Percentiles rank a stretch among this genome's conserved stretches.
These are phyloP conservation scores for Antechinus flavipes DNA, from an alignment of 2,113 vertebrate species.

Conservation along the genomic window DNA sequence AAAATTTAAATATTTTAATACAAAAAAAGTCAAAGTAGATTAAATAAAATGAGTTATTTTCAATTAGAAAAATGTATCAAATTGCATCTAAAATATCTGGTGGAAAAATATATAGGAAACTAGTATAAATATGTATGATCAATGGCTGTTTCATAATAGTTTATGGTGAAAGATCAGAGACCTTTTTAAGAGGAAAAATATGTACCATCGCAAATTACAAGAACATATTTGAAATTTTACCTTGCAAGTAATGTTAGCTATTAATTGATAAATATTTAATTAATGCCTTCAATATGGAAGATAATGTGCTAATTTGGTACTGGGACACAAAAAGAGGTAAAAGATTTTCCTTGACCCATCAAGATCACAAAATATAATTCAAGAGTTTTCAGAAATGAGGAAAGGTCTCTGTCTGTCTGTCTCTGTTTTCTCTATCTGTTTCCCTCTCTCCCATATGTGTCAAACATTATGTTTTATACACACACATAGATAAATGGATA, in stretches of 20 bases:
- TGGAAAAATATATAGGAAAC: background rate
- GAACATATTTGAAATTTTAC: background rate
- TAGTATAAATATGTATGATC: background rate
- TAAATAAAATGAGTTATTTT: background rate
- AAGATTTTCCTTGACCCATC: background rate
- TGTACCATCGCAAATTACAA: background rate
- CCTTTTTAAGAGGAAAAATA: background rate
- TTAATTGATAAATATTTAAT: background rate
- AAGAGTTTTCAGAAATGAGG: background rate
- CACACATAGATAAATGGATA: no score
- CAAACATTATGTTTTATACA: no score
- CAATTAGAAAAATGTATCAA: background rate
- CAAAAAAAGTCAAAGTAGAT: background rate
- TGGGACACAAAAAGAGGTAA: background rate
- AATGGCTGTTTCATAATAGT: no score
- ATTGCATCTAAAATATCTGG: background rate
- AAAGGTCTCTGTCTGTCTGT: no score
- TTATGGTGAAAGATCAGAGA: background rate
- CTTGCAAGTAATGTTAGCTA: background rate
- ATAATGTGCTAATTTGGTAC: rapidly evolving
- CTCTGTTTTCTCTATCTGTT: no score
- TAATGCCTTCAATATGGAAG: background rate
- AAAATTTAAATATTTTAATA: background rate
- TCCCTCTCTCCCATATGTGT: no score
- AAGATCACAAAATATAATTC: background rate